A percentile compares a stretch with the other conserved stretches of the same genome.
phyloP scores from a whole-genome alignment of 2,888 invertebrate genomes.

The Cephalotes varians region DNA sequence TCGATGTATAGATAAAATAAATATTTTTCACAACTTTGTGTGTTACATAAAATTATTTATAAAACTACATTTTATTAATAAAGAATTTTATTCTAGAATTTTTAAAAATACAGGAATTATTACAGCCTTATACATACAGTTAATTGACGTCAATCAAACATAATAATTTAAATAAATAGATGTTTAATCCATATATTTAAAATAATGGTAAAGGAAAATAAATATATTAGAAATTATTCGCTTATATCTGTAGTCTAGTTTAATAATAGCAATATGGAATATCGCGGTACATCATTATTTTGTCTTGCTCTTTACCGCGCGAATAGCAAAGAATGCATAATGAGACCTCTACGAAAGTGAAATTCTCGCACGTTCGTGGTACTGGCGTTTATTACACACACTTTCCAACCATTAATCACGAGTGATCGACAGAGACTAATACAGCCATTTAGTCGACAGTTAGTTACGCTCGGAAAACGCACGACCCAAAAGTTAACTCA shows the following conservation, averaged over 20 bases:
- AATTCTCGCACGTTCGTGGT: conserved; percentile 45
- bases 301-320: conserved; percentile 15
- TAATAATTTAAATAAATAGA: neutral
- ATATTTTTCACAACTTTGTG: neutral
- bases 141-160: neutral
- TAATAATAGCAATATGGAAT: neutral
- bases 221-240: neutral
- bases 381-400: conserved; percentile 56
- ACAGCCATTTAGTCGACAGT: conserved; percentile 42
- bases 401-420: conserved; percentile 55
- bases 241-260: neutral
- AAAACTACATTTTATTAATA: conserved; percentile 1
- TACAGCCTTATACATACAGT: neutral
- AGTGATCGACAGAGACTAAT: conserved; percentile 57
- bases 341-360: conserved; percentile 48
- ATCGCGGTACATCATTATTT: conserved; percentile 7
- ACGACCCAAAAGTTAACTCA: conserved; percentile 28
- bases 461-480: conserved; percentile 40
- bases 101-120: neutral
- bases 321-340: conserved; percentile 39
- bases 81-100: neutral
- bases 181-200: neutral
- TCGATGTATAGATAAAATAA: conserved; percentile 1
- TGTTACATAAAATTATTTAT: neutral
- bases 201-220: neutral